phyloP scores from a whole-genome alignment of 1,140 invertebrate genomes.

The Scylla paramamosain region DNA sequence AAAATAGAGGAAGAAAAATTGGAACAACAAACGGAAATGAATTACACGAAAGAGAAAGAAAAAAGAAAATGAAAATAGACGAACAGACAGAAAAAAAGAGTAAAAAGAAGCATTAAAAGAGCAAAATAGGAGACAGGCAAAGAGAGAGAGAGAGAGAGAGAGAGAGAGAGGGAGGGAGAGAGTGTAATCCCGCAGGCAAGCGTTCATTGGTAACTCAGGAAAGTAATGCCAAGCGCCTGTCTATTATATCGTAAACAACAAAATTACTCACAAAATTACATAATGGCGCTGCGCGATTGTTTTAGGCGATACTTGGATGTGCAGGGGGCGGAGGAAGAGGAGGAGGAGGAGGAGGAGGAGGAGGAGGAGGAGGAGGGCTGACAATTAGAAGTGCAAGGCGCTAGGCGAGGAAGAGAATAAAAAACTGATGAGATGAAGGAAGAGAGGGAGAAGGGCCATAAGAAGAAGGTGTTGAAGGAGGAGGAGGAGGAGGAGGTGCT shows the following conservation, averaged over 20 bases:
- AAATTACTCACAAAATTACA: constrained; percentile 3
- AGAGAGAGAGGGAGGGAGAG: neutral
- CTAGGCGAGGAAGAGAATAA: no score
- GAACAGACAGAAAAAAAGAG: neutral
- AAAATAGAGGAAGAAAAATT: neutral
- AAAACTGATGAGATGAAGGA: neutral
- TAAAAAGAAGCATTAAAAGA: neutral
- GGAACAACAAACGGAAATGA: neutral
- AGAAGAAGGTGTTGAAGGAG: neutral
- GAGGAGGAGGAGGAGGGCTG: no score
- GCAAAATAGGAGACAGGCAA: neutral
- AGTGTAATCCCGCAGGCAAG: neutral
- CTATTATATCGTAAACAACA: neutral
- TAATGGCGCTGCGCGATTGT: neutral
- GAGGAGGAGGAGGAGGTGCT: neutral
- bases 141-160: neutral
- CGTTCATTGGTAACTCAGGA: neutral
- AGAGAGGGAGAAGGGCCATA: neutral
- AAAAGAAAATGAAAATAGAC: neutral
- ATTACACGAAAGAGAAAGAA: neutral
- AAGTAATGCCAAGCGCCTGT: neutral
- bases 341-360: neutral
- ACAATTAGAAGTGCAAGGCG: no score
- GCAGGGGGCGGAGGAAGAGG: neutral
- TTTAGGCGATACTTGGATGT: neutral